Percentiles rank a stretch among this genome's conserved stretches.
These are phyloP conservation scores for Channa maculata DNA, from an alignment of 2,113 vertebrate species.

Conservation along the genomic window DNA sequence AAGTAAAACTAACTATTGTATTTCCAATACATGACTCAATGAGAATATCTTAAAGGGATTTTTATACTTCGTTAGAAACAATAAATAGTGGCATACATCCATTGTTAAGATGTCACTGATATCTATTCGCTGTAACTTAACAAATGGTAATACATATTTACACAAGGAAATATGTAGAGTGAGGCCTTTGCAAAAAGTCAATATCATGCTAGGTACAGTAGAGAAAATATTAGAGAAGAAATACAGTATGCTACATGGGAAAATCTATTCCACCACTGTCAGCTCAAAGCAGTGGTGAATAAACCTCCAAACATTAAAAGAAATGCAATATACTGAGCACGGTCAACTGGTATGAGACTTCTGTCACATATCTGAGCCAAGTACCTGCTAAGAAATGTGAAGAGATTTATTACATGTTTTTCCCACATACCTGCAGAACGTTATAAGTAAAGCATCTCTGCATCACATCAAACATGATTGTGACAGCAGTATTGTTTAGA, in stretches of 20 bases:
- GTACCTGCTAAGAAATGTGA: slow-evolving; percentile 6
- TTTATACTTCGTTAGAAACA: too few relatives aligned
- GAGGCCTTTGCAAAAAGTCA: neutral
- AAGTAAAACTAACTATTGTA: slow-evolving; percentile 24
- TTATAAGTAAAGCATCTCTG: slow-evolving; percentile 14
- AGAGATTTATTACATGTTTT: neutral
- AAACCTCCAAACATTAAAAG: neutral
- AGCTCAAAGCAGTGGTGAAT: neutral
- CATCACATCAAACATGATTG: slow-evolving; percentile 11
- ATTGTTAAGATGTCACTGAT: too few relatives aligned
- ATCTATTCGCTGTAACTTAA: too few relatives aligned
- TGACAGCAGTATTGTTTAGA: neutral
- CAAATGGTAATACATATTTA: too few relatives aligned
- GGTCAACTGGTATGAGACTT: neutral
- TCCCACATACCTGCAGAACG: neutral
- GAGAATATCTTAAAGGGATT: too few relatives aligned
- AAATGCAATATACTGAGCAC: neutral
- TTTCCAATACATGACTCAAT: neutral
- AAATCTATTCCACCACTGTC: neutral
- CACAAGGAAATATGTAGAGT: neutral
- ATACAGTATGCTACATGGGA: neutral
- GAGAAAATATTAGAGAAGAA: too few relatives aligned
- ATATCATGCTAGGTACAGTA: too few relatives aligned
- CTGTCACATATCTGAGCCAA: neutral
- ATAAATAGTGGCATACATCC: too few relatives aligned